Percentiles rank a stretch among this genome's conserved stretches.
Evolutionary conservation across 92 coral and sea anemone genomes (phyloP).

Genomic region (Metridium senile): DNA sequence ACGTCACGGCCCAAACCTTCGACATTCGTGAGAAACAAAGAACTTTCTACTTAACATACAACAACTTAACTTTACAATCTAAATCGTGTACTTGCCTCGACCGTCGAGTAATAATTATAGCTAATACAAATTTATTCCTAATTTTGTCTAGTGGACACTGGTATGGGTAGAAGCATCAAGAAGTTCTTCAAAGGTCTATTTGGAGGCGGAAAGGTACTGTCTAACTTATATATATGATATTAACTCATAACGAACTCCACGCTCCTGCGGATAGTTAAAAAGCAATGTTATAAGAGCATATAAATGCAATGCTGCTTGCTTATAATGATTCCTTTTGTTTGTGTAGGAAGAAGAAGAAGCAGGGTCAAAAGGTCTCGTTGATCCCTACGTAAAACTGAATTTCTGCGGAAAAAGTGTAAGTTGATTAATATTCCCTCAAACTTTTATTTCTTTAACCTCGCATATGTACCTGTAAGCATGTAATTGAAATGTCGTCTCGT

Average conservation of each 20-base stretch:
- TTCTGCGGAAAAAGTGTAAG: constrained; percentile 95
- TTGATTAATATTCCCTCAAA: not conserved
- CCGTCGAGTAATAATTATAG: too few species aligned
- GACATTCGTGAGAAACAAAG: too few species aligned
- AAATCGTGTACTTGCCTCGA: too few species aligned
- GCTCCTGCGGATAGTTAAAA: too few species aligned
- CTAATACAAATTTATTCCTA: too few species aligned
- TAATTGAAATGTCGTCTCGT: too few species aligned
- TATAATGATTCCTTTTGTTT: not conserved
- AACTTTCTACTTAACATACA: too few species aligned
- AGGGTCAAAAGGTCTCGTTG: constrained; percentile 79
- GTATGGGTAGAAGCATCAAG: constrained; percentile 91
- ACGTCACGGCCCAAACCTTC: too few species aligned
- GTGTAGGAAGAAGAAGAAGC: constrained; percentile 56
- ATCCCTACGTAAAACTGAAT: constrained; percentile 84
- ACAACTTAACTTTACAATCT: too few species aligned
- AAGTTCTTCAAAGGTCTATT: constrained; percentile 90
- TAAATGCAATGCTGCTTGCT: too few species aligned
- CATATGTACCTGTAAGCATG: not conserved
- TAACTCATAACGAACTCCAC: not conserved
- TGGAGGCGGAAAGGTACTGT: constrained; percentile 56
- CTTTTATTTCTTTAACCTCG: not conserved
- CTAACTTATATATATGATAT: not conserved
- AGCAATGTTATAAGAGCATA: too few species aligned
- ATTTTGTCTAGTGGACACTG: constrained; percentile 79